Conservation (phyloP, 1,140 invertebrate species). For the Calliopsis andreniformis region DNA sequence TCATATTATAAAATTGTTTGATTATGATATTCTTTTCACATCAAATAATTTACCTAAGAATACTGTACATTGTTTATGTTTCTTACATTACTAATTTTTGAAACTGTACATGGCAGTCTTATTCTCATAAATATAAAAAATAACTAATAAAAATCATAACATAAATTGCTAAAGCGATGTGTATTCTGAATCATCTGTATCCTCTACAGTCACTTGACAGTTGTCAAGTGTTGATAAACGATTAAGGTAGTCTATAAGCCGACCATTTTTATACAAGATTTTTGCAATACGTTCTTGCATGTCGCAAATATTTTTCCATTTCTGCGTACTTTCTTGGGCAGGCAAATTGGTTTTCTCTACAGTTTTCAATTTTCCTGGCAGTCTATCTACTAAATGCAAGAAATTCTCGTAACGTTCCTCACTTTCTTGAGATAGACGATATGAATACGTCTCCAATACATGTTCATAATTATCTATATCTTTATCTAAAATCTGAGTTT, state of each 20-base stretch:
- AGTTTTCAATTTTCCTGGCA: slow-evolving; percentile 68
- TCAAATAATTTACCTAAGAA: neutral
- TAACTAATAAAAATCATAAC: slow-evolving; percentile 12
- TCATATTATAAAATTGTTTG: neutral
- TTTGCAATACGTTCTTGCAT: slow-evolving; percentile 79
- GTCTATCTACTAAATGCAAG: slow-evolving; percentile 68
- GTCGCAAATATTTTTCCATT: slow-evolving; percentile 78
- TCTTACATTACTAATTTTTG: neutral
- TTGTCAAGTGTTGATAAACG: slow-evolving; percentile 56
- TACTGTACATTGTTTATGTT: slow-evolving; percentile 2
- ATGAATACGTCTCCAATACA: slow-evolving; percentile 72
- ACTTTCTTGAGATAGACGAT: slow-evolving; percentile 74
- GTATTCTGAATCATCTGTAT: slow-evolving; percentile 47
- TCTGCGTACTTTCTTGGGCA: slow-evolving; percentile 71
- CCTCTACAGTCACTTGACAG: too few species aligned
- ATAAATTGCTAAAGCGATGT: slow-evolving; percentile 40
- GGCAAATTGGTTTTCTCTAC: slow-evolving; percentile 65
- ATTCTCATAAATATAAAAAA: slow-evolving; percentile 8
- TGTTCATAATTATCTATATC: slow-evolving; percentile 84
- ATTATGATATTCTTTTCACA: neutral
- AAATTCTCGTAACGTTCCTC: slow-evolving; percentile 74
- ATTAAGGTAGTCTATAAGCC: slow-evolving; percentile 77
- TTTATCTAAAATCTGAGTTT: slow-evolving; percentile 88
- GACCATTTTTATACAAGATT: slow-evolving; percentile 78
- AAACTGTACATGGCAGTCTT: slow-evolving; percentile 51